A percentile compares a stretch with the other conserved stretches of the same genome.
phyloP scores from a whole-genome alignment of 1,140 invertebrate genomes.

The Tetragonula clypearis region DNA sequence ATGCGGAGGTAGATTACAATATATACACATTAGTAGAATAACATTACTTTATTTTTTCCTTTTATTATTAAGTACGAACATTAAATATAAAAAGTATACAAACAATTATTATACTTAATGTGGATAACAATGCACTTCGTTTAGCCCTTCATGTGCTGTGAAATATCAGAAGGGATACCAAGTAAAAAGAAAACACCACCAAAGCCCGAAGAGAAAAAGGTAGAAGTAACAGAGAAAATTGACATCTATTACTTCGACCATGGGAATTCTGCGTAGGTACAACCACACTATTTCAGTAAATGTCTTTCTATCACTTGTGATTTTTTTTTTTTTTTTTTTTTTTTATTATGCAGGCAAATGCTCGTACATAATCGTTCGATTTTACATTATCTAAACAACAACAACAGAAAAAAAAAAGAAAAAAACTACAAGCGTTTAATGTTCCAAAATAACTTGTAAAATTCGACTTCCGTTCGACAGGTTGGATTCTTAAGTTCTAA shows the following conservation, averaged over 20 bases:
- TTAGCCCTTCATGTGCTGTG: slow-evolving; percentile 59
- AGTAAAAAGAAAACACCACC: slow-evolving; percentile 24
- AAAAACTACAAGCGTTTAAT: background rate
- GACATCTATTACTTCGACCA: slow-evolving; percentile 88
- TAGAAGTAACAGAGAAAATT: slow-evolving; percentile 76
- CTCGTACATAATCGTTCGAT: slow-evolving; percentile 25
- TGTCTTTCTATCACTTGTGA: background rate
- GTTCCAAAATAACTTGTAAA: background rate
- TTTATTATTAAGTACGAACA: background rate
- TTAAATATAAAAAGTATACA: background rate
- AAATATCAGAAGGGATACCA: slow-evolving; percentile 71
- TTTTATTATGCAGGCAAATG: slow-evolving; percentile 7
- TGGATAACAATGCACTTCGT: background rate
- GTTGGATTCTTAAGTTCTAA: background rate
- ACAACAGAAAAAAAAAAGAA: background rate
- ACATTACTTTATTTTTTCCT: background rate
- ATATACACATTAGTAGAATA: background rate
- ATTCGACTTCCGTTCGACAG: background rate
- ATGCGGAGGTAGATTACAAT: slow-evolving; percentile 54
- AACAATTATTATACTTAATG: slow-evolving; percentile 1
- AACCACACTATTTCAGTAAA: slow-evolving; percentile 28
- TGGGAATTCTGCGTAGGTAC: slow-evolving; percentile 83
- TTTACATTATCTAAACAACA: slow-evolving; percentile 1
- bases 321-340: background rate
- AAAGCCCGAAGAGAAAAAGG: slow-evolving; percentile 22